A percentile compares a stretch with the other conserved stretches of the same genome.
phyloP scores from a whole-genome alignment of 2,113 vertebrate genomes.

The Protobothrops flavoviridis region DNA sequence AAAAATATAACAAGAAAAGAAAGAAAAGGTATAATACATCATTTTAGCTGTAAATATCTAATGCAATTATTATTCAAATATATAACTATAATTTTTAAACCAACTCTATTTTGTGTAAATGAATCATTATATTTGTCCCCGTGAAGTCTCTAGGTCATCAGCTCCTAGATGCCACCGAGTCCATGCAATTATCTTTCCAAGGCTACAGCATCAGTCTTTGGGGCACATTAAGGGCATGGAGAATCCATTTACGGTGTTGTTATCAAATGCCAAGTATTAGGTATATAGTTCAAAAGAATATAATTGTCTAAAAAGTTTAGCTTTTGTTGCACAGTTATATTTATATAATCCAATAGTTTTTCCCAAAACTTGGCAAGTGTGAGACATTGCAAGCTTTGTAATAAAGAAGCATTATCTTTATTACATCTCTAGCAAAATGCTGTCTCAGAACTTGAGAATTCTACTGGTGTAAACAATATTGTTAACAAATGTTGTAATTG shows the following conservation, averaged over 20 bases:
- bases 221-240: not conserved
- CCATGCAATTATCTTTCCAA: not conserved
- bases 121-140: too few species aligned
- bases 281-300: too few species aligned
- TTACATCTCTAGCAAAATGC: too few species aligned
- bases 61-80: not conserved
- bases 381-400: too few species aligned
- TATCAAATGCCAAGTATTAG: too few species aligned
- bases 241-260: not conserved
- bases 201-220: not conserved
- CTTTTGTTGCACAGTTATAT: too few species aligned
- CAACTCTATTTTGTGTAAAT: not conserved
- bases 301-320: too few species aligned
- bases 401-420: too few species aligned
- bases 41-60: not conserved
- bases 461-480: not conserved
- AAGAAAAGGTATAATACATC: not conserved
- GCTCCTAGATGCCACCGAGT: not conserved
- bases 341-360: too few species aligned
- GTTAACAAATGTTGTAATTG: not conserved
- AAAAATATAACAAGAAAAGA: not conserved
- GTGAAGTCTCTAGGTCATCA: not conserved
- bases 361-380: too few species aligned
- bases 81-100: not conserved
- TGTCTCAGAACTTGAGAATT: too few species aligned